A percentile compares a stretch with the other conserved stretches of the same genome.
phyloP scores from a whole-genome alignment of 2,888 invertebrate species.

The Baccha elongata region DNA sequence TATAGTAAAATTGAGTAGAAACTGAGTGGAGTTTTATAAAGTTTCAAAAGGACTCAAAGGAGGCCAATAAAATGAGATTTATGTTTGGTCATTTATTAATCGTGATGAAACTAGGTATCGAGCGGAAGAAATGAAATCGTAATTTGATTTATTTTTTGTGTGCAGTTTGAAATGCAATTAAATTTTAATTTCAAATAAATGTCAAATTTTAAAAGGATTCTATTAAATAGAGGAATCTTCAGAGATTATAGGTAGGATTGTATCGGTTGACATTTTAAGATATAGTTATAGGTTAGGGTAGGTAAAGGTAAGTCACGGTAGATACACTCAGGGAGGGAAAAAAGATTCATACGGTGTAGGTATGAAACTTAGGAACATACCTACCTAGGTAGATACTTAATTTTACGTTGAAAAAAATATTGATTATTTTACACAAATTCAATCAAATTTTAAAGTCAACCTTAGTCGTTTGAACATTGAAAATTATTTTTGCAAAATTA shows the following conservation, averaged over 20 bases:
- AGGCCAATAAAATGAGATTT: slow-evolving; percentile 66
- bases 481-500: no score
- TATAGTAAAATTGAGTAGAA: slow-evolving; percentile 47
- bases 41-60: slow-evolving; percentile 46
- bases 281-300: no score
- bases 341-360: no score
- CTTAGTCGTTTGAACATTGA: no score
- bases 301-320: no score
- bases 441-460: no score
- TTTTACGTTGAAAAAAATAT: no score
- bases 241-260: not conserved
- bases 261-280: no score
- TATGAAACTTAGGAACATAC: no score
- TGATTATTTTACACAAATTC: no score
- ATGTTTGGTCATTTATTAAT: slow-evolving; percentile 61
- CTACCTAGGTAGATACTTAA: no score
- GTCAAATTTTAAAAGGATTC: slow-evolving; percentile 74
- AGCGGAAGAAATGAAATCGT: slow-evolving; percentile 32
- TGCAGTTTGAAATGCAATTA: slow-evolving; percentile 76
- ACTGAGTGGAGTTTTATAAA: slow-evolving; percentile 36
- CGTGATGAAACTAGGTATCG: slow-evolving; percentile 35
- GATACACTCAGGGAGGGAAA: no score
- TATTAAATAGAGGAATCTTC: slow-evolving; percentile 41
- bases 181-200: slow-evolving; percentile 80
- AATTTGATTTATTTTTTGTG: slow-evolving; percentile 1